Evolutionary conservation across 2,888 invertebrate species (phyloP), one percentile per base, ranked within the genome.

Genomic region (Eugnorisma glareosa): DNA sequence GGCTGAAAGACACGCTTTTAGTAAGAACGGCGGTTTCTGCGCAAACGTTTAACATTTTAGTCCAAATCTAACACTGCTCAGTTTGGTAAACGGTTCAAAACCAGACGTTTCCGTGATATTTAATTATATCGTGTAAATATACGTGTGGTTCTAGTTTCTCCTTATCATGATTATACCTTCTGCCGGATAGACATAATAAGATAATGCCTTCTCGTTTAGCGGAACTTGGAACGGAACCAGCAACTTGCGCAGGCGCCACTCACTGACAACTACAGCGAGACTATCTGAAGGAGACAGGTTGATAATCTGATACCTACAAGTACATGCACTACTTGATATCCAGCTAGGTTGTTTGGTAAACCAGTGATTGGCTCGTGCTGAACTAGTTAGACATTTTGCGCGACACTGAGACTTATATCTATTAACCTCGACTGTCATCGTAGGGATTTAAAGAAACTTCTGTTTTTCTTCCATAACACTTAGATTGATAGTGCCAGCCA

Each of bases 191-290:
- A 18, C n/a, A n/a, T 43, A n/a, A n/a, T 40, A 40, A 61, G 11
- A 37, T 48, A 69, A 31, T 28, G 18, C 51, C 37, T 57, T 48
- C n/a, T 61, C 15, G 21, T 40, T 67, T 57, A 69, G 61, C 69
- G 54, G 78, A 82, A 70, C 67, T 77, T 28, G 5, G 73, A 78
- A 70, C 67, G 67, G 69, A 78, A 82, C 45, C 35, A 54, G 59
- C 61, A n/a, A 48, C 13, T 48, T 54, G 72, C 81, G 5, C 73
- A 40, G 69, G 61, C 61, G 78, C 73, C 61, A 78, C 57, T 78
- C 69, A 67, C 51, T 51, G 70, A 21, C 70, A 43, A 43, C 40
- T 31, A 48, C 18, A 57, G 51, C 51, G 54, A 54, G 21, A 45
- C 59, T 73, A 63, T 69, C 37, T 63, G 28, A 76, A 68, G 63